These are phyloP conservation scores for Lymantria dispar DNA, from an alignment of 2,888 invertebrate species.

Conservation along the genomic window DNA sequence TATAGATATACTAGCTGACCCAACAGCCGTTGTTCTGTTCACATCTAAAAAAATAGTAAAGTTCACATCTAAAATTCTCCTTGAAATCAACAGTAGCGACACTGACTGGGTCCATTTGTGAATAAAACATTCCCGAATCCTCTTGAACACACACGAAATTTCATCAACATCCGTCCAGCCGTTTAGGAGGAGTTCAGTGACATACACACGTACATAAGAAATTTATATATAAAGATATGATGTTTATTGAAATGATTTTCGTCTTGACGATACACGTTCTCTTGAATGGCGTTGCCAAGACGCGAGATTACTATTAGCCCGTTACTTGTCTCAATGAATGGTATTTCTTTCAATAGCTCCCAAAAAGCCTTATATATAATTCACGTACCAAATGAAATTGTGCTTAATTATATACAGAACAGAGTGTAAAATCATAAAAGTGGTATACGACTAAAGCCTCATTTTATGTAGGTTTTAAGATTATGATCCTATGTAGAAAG, in stretches of 20 bases:
- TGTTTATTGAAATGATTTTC: constrained; percentile 29
- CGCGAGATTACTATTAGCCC: constrained; percentile 75
- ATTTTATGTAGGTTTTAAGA: constrained; percentile 51
- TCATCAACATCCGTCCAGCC: too few species aligned
- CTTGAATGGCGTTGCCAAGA: constrained; percentile 74
- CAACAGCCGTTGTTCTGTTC: too few species aligned
- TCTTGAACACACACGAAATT: too few species aligned
- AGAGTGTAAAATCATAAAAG: constrained; percentile 37
- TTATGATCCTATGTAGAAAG: constrained; percentile 49
- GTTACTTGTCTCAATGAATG: constrained; percentile 80
- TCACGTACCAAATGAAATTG: constrained; percentile 37
- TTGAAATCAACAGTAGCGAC: too few species aligned
- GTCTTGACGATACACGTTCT: constrained; percentile 54
- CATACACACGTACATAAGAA: too few species aligned
- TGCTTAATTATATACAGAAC: constrained; percentile 32
- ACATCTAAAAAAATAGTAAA: too few species aligned
- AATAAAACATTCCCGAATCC: too few species aligned
- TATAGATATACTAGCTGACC: too few species aligned
- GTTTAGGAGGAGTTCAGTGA: too few species aligned
- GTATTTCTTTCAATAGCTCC: constrained; percentile 59
- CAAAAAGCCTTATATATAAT: constrained; percentile 55
- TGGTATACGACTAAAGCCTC: constrained; percentile 26
- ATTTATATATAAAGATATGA: too few species aligned
- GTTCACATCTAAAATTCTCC: too few species aligned
- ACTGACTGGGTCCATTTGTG: too few species aligned